Evolutionary conservation across 1,140 invertebrate genomes (phyloP), one percentile per base, ranked within the genome.

Genomic region (Trachymyrmex septentrionalis): DNA sequence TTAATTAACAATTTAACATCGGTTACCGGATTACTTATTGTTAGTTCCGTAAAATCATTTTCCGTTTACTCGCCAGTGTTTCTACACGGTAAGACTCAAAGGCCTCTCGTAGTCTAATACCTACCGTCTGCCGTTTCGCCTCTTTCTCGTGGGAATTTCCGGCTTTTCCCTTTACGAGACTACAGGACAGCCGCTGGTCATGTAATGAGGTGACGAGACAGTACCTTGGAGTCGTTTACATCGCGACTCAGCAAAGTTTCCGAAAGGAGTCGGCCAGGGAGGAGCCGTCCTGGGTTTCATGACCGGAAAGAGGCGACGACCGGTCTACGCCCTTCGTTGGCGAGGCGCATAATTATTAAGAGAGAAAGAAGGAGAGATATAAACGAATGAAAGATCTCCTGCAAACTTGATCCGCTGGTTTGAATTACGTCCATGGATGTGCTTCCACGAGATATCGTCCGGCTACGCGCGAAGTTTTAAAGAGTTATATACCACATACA

Each of bases 201-300:
- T 77, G 64, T 88, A 89, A 89, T 71, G 76, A 90, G 76, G 69
- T 82, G 88, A 85, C 87, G 66, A 82, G 88, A 82, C 84, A 63
- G 78, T 61, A 53, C 59, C 44, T 86, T 72, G 34, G 6, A 72
- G 71, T 82, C 87, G 85, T 86, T 86, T 86, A 86, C 77, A 86
- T 86, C 76, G 61, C 14, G 59, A 78, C 73, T 67, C 82, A 53
- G 38, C 53, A 71, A 86, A 80, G 75, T 86, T 86, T 72, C 30
- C 78, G 63, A 86, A 84, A 78, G 59, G 73, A 53, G 59, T 38
- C 44, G 44, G 34, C 48, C 48, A 14, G 48, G 38, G 38, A 34
- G 24, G 57, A 24, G 50, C 38, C 10, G 38, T 76, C 72, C 57
- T 75, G 81, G 69, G 73, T 75, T 75, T 75, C 81, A 69, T 27